Percentiles rank a stretch among this genome's conserved stretches.
phyloP scores from a whole-genome alignment of 2,113 vertebrate genomes.

The Pao palembangensis region DNA sequence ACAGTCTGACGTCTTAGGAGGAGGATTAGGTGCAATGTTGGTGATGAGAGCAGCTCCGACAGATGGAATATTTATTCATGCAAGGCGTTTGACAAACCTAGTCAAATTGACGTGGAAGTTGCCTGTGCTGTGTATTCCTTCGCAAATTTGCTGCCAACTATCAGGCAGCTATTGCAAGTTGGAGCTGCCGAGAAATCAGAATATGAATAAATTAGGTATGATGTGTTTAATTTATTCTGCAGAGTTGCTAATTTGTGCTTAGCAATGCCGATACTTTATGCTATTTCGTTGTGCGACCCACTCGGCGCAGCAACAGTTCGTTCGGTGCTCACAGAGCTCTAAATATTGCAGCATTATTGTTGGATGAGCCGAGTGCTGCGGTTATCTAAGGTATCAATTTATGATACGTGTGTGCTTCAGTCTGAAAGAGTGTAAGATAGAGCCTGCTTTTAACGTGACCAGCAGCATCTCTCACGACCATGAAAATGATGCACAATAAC shows the following conservation, averaged over 20 bases:
- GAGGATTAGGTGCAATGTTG: conserved; percentile 54
- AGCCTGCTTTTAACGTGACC: no score
- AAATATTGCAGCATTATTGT: conserved; percentile 8
- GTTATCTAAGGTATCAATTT: conserved; percentile 19
- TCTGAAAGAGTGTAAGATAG: no score
- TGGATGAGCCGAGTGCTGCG: conserved; percentile 15
- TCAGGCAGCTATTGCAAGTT: conserved; percentile 26
- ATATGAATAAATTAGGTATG: conserved; percentile 30
- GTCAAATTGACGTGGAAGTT: conserved; percentile 42
- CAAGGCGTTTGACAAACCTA: conserved; percentile 45
- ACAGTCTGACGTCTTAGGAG: conserved; percentile 40
- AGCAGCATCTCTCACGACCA: conserved; percentile 4
- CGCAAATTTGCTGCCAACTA: conserved; percentile 38
- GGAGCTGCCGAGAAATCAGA: conserved; percentile 22
- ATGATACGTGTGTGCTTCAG: conserved; percentile 5
- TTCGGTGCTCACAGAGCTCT: background rate
- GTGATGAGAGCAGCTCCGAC: conserved; percentile 62
- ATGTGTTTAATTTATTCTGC: conserved; percentile 39
- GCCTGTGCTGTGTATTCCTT: conserved; percentile 19
- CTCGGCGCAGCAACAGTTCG: conserved; percentile 31
- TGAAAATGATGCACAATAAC: conserved; percentile 43
- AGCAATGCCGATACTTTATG: conserved; percentile 17
- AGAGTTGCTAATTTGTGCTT: conserved; percentile 30
- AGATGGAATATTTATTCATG: conserved; percentile 63
- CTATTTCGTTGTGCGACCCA: conserved; percentile 23